phyloP scores from a whole-genome alignment of 1,140 invertebrate genomes.

The Nasonia giraulti region DNA sequence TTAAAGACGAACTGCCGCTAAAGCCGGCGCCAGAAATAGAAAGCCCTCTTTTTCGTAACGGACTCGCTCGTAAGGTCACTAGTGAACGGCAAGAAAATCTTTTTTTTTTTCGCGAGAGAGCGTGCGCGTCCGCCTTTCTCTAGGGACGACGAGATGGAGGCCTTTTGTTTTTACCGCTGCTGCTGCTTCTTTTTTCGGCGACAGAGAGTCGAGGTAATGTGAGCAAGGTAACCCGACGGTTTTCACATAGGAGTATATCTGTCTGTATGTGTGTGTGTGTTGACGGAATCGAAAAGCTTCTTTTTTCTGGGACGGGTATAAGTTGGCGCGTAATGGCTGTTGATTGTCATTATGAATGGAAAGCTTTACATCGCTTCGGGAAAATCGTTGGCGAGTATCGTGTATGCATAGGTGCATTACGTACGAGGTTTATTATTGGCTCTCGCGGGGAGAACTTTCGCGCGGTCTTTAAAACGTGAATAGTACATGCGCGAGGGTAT shows the following conservation, averaged over 20 bases:
- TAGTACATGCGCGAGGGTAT: neutral
- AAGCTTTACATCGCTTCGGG: neutral
- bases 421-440: neutral
- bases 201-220: neutral
- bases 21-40: conserved; percentile 26
- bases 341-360: neutral
- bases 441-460: neutral
- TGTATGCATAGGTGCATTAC: neutral
- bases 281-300: neutral
- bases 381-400: neutral
- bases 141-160: conserved; percentile 13
- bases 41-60: conserved; percentile 5
- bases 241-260: neutral
- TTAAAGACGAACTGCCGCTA: conserved; percentile 19
- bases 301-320: neutral
- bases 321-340: neutral
- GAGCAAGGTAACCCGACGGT: neutral
- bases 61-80: conserved; percentile 27
- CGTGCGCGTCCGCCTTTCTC: neutral
- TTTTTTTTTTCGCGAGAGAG: neutral
- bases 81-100: conserved; percentile 30
- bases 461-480: neutral
- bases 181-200: neutral
- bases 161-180: conserved; percentile 11
- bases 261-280: neutral